A percentile compares a stretch with the other conserved stretches of the same genome.
These are phyloP conservation scores for Heteropelma amictum DNA, from an alignment of 2,888 invertebrate genomes.

Conservation along the genomic window DNA sequence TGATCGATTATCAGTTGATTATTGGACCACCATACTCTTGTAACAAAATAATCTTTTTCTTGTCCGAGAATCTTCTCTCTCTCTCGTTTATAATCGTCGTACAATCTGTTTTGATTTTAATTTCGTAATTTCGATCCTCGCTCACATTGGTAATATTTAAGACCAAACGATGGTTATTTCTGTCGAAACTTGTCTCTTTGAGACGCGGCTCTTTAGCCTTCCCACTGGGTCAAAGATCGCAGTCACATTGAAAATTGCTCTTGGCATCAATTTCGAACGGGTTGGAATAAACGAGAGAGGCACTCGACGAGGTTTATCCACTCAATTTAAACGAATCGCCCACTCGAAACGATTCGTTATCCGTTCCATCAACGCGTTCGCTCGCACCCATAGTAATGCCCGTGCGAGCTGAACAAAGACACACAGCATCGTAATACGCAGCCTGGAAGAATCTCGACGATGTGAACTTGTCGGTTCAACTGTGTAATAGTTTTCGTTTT, in stretches of 20 bases:
- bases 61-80: too few relatives aligned
- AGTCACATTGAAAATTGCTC: conserved; percentile 43
- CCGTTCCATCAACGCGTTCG: conserved; percentile 57
- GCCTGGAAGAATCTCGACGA: conserved; percentile 51
- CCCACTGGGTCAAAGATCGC: conserved; percentile 9
- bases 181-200: neutral
- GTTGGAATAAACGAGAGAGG: conserved; percentile 31
- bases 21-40: too few relatives aligned
- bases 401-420: conserved; percentile 14
- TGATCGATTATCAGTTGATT: too few relatives aligned
- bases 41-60: too few relatives aligned
- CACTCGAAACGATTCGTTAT: conserved; percentile 66
- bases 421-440: neutral
- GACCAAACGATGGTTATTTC: neutral
- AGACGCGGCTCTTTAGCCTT: neutral
- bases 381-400: conserved; percentile 54
- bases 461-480: neutral
- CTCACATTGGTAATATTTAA: too few relatives aligned
- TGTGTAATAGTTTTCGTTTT: conserved; percentile 3
- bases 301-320: conserved; percentile 36
- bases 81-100: too few relatives aligned
- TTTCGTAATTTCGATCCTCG: too few relatives aligned
- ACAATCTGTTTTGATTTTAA: too few relatives aligned
- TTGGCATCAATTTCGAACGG: conserved; percentile 61
- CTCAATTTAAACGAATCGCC: conserved; percentile 62